These are phyloP conservation scores for Metalampra italica DNA, from an alignment of 2,888 invertebrate species.

Conservation along the genomic window DNA sequence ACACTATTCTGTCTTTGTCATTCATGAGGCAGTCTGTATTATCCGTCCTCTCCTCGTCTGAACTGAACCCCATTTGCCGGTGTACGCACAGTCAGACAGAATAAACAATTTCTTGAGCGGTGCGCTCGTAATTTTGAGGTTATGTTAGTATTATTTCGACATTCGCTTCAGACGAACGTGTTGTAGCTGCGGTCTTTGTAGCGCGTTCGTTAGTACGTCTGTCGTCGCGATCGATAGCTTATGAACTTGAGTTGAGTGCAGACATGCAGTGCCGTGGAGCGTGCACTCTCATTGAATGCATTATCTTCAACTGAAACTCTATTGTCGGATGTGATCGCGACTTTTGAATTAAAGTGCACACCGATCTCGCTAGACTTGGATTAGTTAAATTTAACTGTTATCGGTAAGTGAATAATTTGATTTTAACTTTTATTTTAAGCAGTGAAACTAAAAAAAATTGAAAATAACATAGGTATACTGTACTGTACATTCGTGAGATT, in stretches of 20 bases:
- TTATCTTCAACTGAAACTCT: conserved; percentile 19
- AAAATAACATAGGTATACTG: no score
- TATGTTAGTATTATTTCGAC: conserved; percentile 73
- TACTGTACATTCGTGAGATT: no score
- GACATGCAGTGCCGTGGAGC: conserved; percentile 34
- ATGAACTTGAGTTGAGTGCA: conserved; percentile 52
- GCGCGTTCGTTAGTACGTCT: conserved; percentile 33
- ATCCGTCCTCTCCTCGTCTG: conserved; percentile 41
- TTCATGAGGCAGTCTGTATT: conserved; percentile 25
- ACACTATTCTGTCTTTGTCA: conserved; percentile 42
- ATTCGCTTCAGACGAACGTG: conserved; percentile 59
- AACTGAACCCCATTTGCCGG: conserved; percentile 63
- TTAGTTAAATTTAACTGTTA: conserved; percentile 27
- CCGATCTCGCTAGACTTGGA: conserved; percentile 34
- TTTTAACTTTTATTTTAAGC: conserved; percentile 10
- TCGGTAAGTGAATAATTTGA: conserved; percentile 3
- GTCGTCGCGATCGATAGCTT: conserved; percentile 55
- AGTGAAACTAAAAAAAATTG: background rate
- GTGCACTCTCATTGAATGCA: conserved; percentile 32
- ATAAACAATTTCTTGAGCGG: conserved; percentile 69
- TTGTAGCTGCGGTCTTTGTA: conserved; percentile 14
- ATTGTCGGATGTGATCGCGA: conserved; percentile 34
- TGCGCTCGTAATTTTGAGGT: conserved; percentile 68
- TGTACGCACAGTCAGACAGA: conserved; percentile 39
- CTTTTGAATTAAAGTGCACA: conserved; percentile 41